Percentiles rank a stretch among this genome's conserved stretches.
Evolutionary conservation across 2,888 invertebrate genomes (phyloP).

Genomic region (Drosophila prostipennis): DNA sequence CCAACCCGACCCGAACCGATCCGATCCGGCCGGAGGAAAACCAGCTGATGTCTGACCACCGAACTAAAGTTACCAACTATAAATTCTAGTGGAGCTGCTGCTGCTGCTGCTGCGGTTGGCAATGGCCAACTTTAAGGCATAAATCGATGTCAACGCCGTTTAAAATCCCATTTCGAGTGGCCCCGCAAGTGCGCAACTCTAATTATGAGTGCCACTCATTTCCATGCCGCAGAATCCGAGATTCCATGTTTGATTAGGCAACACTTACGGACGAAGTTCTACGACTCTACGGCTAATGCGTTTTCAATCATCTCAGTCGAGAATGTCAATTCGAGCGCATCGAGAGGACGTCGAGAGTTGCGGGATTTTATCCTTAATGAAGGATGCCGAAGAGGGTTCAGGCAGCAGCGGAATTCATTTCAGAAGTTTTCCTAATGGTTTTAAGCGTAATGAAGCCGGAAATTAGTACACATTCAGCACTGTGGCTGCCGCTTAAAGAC

Average conservation of each 20-base stretch:
- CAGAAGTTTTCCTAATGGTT: slow-evolving; percentile 74
- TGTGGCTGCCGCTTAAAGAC: slow-evolving; percentile 28
- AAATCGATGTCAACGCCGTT: slow-evolving; percentile 70
- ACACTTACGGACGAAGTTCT: slow-evolving; percentile 26
- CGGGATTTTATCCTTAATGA: slow-evolving; percentile 58
- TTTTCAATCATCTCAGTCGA: slow-evolving; percentile 50
- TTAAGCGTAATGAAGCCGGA: slow-evolving; percentile 78
- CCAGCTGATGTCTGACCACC: slow-evolving; percentile 72
- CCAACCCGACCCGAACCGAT: slow-evolving; percentile 1
- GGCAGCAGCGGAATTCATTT: slow-evolving; percentile 55
- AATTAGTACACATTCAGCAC: slow-evolving; percentile 74
- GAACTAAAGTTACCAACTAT: slow-evolving; percentile 37
- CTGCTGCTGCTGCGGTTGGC: slow-evolving; percentile 32
- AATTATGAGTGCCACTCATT: slow-evolving; percentile 52
- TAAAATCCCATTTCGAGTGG: slow-evolving; percentile 63
- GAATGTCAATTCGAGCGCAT: slow-evolving; percentile 17
- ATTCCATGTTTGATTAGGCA: slow-evolving; percentile 63
- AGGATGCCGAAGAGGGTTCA: slow-evolving; percentile 44
- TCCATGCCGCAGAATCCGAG: slow-evolving; percentile 26
- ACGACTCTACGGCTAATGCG: slow-evolving; percentile 33
- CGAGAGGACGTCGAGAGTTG: slow-evolving; percentile 29
- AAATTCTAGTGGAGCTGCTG: slow-evolving; percentile 35
- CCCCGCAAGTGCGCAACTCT: slow-evolving; percentile 54
- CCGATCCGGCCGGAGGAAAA: slow-evolving; percentile 20
- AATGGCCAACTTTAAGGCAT: slow-evolving; percentile 57